A percentile compares a stretch with the other conserved stretches of the same genome.
These are phyloP conservation scores for Diaprepes abbreviatus DNA, from an alignment of 2,888 invertebrate species.

Conservation along the genomic window DNA sequence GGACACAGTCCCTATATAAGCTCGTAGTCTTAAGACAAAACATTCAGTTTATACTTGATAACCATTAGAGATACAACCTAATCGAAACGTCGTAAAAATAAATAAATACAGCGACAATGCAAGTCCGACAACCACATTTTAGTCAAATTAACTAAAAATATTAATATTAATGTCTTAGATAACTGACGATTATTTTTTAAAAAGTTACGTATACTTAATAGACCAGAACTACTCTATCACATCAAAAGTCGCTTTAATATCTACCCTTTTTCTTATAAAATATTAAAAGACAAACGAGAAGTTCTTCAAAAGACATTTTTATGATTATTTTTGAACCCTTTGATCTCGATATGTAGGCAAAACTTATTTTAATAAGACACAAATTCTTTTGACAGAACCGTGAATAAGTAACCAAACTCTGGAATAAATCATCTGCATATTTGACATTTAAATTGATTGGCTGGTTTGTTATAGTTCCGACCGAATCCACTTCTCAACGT, in stretches of 20 bases:
- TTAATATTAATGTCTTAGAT: too few species aligned
- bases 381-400: conserved; percentile 16
- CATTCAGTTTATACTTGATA: too few species aligned
- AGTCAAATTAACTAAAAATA: too few species aligned
- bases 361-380: conserved; percentile 13
- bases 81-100: too few species aligned
- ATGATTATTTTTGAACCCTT: conserved; percentile 10
- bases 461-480: conserved; percentile 4
- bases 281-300: not conserved
- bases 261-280: not conserved
- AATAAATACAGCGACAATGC: too few species aligned
- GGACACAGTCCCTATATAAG: too few species aligned
- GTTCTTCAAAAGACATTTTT: conserved; percentile 2
- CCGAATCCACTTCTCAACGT: not conserved
- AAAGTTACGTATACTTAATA: too few species aligned
- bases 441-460: conserved; percentile 22
- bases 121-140: too few species aligned
- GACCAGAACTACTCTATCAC: not conserved
- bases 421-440: conserved; percentile 17
- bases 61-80: too few species aligned
- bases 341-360: conserved; percentile 7
- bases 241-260: not conserved
- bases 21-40: too few species aligned
- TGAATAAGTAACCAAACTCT: conserved; percentile 12
- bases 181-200: too few species aligned